Evolutionary conservation across 2,113 vertebrate species (phyloP), one percentile per base, ranked within the genome.

Genomic region (Plestiodon gilberti): DNA sequence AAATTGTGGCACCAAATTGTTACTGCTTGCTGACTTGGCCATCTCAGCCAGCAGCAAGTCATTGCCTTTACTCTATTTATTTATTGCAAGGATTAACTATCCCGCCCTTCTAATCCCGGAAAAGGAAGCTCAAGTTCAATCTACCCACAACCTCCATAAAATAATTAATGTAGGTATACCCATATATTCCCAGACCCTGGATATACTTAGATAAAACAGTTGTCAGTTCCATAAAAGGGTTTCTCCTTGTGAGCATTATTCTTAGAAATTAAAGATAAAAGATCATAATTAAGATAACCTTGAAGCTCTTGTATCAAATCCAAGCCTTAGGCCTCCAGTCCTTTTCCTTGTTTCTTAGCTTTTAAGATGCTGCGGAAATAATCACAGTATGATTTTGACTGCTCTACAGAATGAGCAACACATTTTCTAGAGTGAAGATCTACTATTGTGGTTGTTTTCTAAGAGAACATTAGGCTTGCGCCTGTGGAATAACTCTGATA

Each of bases 321-420:
- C 70, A 94, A 61, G 22, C 69, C 83, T 80, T 74, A 93, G 75
- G 59, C 92, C 43, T 17, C 90, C 59, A 88, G 71, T 78, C 85
- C 91, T 86, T 88, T 88, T 93, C 77, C 67, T 85, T 78, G 81
- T 91, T 82, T 40, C 89, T 90, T 94, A 92, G 18, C 48, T 48
- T 59, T 25, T 89, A 92, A 94, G 94, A 89, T 88, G 86, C 43
- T 38, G 6, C 55, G 87, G 6, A 92, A 84, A 33, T 88, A 78
- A 83, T 23, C 33, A 81, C 40, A 81, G 1, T 90, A 91, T 92
- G 65, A 84, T 74, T 43, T 81, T 61, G 1, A 62, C 90, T 71
- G 22, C 6, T 65, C 86, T 87, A 69, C 76, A 78, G 78, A 87
- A 89, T 77, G 80, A 83, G 52, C 79, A 23, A 86, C 18, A 6